Percentiles rank a stretch among this genome's conserved stretches.
These are phyloP conservation scores for Enteromius thamalakanensis DNA, from an alignment of 2,797 vertebrate species.

Conservation along the genomic window DNA sequence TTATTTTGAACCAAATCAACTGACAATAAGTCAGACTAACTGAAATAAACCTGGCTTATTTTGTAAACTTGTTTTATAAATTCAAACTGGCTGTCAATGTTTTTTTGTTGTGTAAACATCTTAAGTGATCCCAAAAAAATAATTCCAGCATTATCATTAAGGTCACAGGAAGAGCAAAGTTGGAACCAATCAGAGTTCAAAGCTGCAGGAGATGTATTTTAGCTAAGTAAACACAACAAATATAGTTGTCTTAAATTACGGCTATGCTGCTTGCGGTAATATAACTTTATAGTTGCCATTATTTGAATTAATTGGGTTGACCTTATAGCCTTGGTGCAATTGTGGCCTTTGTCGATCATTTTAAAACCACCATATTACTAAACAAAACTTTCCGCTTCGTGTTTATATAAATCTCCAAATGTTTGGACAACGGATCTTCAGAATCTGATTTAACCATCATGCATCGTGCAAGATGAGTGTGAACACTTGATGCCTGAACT, in stretches of 20 bases:
- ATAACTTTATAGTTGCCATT: background rate
- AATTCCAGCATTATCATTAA: background rate
- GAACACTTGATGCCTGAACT: background rate
- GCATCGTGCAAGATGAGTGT: background rate
- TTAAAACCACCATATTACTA: background rate
- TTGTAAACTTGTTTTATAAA: too few relatives aligned
- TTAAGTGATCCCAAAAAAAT: background rate
- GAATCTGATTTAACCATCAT: background rate
- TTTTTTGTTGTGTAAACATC: background rate
- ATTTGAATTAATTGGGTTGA: too few relatives aligned
- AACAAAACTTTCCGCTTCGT: background rate
- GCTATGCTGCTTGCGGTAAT: background rate
- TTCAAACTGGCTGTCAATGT: background rate
- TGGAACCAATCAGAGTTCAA: background rate
- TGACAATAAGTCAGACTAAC: too few relatives aligned
- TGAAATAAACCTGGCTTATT: too few relatives aligned
- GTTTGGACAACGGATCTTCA: background rate
- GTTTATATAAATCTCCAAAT: background rate
- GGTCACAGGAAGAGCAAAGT: background rate
- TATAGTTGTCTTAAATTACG: background rate
- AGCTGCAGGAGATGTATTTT: background rate
- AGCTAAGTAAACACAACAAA: background rate
- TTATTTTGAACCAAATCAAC: too few relatives aligned
- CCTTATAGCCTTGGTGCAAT: background rate
- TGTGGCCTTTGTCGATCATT: background rate